Conservation (phyloP, 1,140 invertebrate genomes). For the Harlomillsia oculata region DNA sequence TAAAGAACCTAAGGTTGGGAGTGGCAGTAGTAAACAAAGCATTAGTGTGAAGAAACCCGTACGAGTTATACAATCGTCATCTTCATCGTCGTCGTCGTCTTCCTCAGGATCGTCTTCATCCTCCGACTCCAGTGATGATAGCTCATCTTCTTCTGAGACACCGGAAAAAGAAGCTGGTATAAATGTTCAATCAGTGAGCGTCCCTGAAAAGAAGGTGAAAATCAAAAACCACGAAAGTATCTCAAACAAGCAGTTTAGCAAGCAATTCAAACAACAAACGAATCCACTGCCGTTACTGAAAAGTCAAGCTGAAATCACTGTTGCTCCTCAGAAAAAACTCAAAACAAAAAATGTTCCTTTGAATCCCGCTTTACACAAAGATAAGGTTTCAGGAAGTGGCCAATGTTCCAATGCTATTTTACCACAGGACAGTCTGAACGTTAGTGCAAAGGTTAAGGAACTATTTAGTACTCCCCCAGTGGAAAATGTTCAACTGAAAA, state of each 20-base stretch:
- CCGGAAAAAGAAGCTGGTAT: too few relatives aligned
- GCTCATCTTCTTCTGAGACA: conserved; percentile 15
- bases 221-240: background rate
- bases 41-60: conserved; percentile 5
- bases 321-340: conserved; percentile 11
- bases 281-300: background rate
- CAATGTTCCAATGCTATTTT: too few relatives aligned
- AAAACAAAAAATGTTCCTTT: conserved; percentile 34
- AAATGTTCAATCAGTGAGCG: conserved; percentile 3
- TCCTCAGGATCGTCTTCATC: conserved; percentile 19
- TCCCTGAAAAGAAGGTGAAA: background rate
- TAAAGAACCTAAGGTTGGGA: background rate
- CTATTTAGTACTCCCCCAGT: too few relatives aligned
- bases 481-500: background rate
- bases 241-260: background rate
- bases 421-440: too few relatives aligned
- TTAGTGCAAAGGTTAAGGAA: too few relatives aligned
- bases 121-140: conserved; percentile 5
- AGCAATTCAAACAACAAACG: background rate
- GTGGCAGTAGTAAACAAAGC: background rate
- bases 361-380: conserved; percentile 24
- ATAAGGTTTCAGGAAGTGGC: background rate
- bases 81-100: conserved; percentile 19
- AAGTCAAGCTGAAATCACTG: background rate
- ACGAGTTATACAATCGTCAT: conserved; percentile 5